Evolutionary conservation across 2,113 vertebrate genomes (phyloP), one percentile per base, ranked within the genome.

Genomic region (Hippocampus mohnikei): DNA sequence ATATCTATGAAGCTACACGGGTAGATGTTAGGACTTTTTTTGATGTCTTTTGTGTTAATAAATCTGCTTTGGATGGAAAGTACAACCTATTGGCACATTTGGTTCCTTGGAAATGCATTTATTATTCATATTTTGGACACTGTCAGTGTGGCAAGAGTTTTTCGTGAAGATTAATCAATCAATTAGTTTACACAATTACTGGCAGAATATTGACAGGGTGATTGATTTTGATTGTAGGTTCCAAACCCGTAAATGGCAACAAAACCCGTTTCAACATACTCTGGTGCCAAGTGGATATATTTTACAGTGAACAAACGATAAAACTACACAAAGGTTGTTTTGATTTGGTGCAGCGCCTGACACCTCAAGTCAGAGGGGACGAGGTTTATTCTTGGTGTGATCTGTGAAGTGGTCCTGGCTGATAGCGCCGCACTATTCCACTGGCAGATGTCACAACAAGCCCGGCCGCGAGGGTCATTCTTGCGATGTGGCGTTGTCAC

Each of bases 381-480:
- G 76, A 80, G 79, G 79, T 73, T 60, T 79, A 33, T 72, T 86
- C 79, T 84, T 23, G 79, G 69, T 72, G 74, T 65, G 83, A 74
- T 71, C 68, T 79, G 79, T 64, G 78, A 88, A 87, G 87, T 81
- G 79, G 65, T 69, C 61, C 55, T 1, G 41, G 72, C 80, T 81
- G 87, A 85, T 88, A 88, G 75, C 78, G 13, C 60, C 33, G 75
- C 77, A 73, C 72, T 85, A 78, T 84, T 77, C 79, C 79, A 75
- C 83, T 80, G 83, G 79, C 87, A 87, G 84, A 89, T 91, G 85
- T 87, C 84, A 82, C 79, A 74, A 67, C 79, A 76, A 64, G 73
- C 68, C 81, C 69, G 73, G 12, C 81, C 69, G 73, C 10, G 9
- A 78, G 27, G 84, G 80, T 83, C 84, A 76, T 48, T 25, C 81